Evolutionary conservation across 2,797 vertebrate genomes (phyloP), one percentile per base, ranked within the genome.

Genomic region (Micromesistius poutassou): DNA sequence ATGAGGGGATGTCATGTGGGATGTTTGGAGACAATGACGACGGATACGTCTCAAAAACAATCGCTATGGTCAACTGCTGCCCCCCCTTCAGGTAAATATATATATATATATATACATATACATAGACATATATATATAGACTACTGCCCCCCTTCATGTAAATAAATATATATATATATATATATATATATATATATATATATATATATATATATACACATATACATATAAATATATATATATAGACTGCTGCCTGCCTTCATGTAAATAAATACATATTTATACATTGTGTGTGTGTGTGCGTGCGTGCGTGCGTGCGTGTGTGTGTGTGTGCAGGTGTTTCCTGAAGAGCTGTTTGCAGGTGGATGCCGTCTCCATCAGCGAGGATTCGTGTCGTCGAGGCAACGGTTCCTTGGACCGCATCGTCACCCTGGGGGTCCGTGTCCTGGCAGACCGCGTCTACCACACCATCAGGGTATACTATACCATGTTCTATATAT

Each of bases 21-120:
- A 87, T 88, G 87, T 90, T 90, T 6, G 90, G 91, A 73, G 92
- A 94, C 31, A 88, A 89, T 0, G 80, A 94, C 0, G 93, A 96
- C 0, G 84, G 91, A 84, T 95, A 95, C 16, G 89, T 95, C 79
- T 83, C 91, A 82, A 94, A 91, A 50, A 96, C 96, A 83, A 96
- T 97, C 2, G 88, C 93, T 1, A 85, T 96, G 79, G 95, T 95
- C 88, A 98, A 35, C 92, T 97, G 95, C 80, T 96, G 96, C 0
- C 96, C 97, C 0, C 93, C 95, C 0, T 94, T 98, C 90, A 95
- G 95, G 97, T 97, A 82, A 85, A 31, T 1, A 38, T 10, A 33
- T 28, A 25, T 5, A 50, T 25, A 77, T 30, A 13, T 68, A 25
- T 28, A 28, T 68, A 42, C n/a, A 66, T 66, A n/a, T 68, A 68